These are phyloP conservation scores for Lophius americanus DNA, from an alignment of 2,797 vertebrate genomes.

Conservation along the genomic window DNA sequence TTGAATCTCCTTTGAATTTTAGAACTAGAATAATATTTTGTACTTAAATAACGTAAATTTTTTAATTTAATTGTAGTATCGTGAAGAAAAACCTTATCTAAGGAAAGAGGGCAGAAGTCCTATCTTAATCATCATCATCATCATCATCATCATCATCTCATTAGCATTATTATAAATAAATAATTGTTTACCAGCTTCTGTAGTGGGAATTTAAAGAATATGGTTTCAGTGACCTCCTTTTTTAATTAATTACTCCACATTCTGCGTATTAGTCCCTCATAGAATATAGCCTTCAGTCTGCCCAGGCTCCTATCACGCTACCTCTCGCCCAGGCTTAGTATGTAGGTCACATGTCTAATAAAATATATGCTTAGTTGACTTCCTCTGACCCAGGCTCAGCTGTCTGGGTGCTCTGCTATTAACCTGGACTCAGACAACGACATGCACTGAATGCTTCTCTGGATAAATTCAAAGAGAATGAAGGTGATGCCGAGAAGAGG, in stretches of 20 bases:
- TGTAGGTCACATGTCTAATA: slow-evolving; percentile 69
- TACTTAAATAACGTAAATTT: too few relatives aligned
- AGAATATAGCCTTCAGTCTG: slow-evolving; percentile 32
- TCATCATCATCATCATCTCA: neutral
- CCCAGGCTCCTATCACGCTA: slow-evolving; percentile 22
- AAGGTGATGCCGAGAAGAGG: neutral
- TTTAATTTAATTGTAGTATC: neutral
- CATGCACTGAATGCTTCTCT: neutral
- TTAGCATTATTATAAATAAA: neutral
- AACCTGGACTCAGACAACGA: neutral
- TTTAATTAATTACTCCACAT: slow-evolving; percentile 36
- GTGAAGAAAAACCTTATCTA: neutral
- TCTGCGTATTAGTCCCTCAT: slow-evolving; percentile 21
- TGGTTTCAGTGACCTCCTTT: slow-evolving; percentile 37
- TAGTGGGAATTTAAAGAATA: slow-evolving; percentile 1
- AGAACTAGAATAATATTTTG: neutral
- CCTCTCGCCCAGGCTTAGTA: slow-evolving; percentile 43
- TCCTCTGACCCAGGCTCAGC: slow-evolving; percentile 42
- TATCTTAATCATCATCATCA: neutral
- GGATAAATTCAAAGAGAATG: neutral
- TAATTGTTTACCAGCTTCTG: neutral
- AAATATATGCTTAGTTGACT: slow-evolving; percentile 47
- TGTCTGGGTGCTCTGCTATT: slow-evolving; percentile 12
- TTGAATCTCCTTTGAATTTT: neutral
- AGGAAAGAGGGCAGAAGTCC: neutral